These are phyloP conservation scores for Drosophila prolongata DNA, from an alignment of 2,888 invertebrate species.

Conservation along the genomic window DNA sequence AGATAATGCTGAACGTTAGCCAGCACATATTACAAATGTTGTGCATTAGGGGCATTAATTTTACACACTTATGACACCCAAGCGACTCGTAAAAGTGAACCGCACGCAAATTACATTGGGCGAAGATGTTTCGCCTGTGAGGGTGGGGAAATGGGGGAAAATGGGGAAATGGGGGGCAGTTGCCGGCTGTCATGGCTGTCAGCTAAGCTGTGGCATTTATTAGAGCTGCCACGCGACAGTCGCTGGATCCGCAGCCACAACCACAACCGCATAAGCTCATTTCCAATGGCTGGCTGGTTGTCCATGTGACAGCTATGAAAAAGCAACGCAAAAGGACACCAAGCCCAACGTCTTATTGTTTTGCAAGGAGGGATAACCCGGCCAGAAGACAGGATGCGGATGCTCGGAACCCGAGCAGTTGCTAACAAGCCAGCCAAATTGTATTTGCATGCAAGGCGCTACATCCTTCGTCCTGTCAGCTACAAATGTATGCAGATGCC, in stretches of 20 bases:
- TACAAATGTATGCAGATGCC: slow-evolving; percentile 76
- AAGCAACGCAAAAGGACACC: slow-evolving; percentile 20
- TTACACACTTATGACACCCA: slow-evolving; percentile 74
- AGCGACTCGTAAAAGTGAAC: slow-evolving; percentile 67
- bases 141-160: neutral
- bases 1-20: slow-evolving; percentile 44
- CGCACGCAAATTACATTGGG: slow-evolving; percentile 72
- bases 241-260: slow-evolving; percentile 43
- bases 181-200: slow-evolving; percentile 45
- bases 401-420: slow-evolving; percentile 36
- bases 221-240: slow-evolving; percentile 71
- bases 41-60: slow-evolving; percentile 73
- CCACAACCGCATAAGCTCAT: slow-evolving; percentile 69
- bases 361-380: slow-evolving; percentile 49
- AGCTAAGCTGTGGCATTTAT: slow-evolving; percentile 73
- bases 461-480: slow-evolving; percentile 70
- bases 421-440: slow-evolving; percentile 77
- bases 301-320: slow-evolving; percentile 68
- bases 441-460: slow-evolving; percentile 74
- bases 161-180: slow-evolving; percentile 1
- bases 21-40: slow-evolving; percentile 65
- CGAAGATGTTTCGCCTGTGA: slow-evolving; percentile 28
- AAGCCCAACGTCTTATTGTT: slow-evolving; percentile 63
- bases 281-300: slow-evolving; percentile 60
- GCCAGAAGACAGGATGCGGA: slow-evolving; percentile 27